phyloP scores from a whole-genome alignment of 1,140 invertebrate species.

The Brachionus paranguensis region DNA sequence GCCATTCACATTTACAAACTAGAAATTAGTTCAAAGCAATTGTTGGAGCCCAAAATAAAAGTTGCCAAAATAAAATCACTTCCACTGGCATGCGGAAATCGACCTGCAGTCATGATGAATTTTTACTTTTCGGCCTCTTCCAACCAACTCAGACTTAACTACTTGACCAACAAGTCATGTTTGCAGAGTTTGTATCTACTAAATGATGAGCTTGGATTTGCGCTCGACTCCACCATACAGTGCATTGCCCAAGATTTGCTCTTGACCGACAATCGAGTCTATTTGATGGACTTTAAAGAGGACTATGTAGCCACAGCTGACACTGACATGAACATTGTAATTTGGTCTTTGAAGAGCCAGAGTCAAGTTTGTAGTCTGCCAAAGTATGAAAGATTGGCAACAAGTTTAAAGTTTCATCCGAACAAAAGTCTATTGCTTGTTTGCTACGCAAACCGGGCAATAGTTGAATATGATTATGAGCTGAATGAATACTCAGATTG shows the following conservation, averaged over 20 bases:
- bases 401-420: constrained; percentile 16
- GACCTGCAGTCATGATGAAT: constrained; percentile 29
- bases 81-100: constrained; percentile 18
- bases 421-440: neutral
- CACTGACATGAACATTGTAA: constrained; percentile 9
- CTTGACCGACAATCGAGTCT: neutral
- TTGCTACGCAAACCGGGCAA: neutral
- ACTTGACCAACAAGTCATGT: constrained; percentile 35
- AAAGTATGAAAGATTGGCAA: neutral
- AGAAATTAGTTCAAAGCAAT: constrained; percentile 4
- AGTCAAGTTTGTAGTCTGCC: neutral
- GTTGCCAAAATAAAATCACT: constrained; percentile 17
- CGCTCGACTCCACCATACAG: constrained; percentile 18
- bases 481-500: constrained; percentile 11
- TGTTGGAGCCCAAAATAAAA: constrained; percentile 16
- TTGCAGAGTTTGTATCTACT: neutral
- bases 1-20: constrained; percentile 22
- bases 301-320: constrained; percentile 15
- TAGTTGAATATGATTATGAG: constrained; percentile 30
- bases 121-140: neutral
- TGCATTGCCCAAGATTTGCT: constrained; percentile 25
- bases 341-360: constrained; percentile 31
- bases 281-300: constrained; percentile 17
- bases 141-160: neutral
- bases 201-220: constrained; percentile 18